Conservation (phyloP, 2,888 invertebrate genomes). For the Lobophora halterata region DNA sequence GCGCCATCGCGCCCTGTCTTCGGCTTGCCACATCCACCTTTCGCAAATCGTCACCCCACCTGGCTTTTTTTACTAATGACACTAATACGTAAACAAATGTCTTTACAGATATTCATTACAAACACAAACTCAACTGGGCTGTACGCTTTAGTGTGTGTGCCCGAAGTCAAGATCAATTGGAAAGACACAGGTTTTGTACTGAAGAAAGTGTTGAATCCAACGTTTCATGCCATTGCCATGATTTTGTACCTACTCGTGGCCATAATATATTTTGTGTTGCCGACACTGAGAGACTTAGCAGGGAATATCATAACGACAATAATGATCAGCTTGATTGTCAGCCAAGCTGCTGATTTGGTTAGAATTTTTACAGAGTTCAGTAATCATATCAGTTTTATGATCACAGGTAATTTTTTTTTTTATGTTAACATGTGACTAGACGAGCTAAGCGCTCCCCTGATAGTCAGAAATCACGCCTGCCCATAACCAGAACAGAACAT, state of each 20-base stretch:
- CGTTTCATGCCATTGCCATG: conserved; percentile 87
- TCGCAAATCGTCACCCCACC: neutral
- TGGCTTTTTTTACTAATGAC: conserved; percentile 1
- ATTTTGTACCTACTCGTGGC: conserved; percentile 86
- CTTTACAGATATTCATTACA: conserved; percentile 71
- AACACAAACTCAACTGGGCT: conserved; percentile 80
- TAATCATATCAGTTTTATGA: conserved; percentile 89
- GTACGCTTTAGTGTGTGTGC: conserved; percentile 88
- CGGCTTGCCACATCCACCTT: too few relatives aligned
- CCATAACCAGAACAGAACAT: too few relatives aligned
- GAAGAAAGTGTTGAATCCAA: conserved; percentile 87
- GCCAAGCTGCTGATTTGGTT: conserved; percentile 89
- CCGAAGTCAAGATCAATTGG: conserved; percentile 86
- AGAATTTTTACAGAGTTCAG: conserved; percentile 90
- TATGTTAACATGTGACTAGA: too few relatives aligned
- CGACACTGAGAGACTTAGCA: conserved; percentile 89
- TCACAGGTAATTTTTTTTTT: conserved; percentile 82
- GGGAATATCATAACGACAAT: conserved; percentile 93
- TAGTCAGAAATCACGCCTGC: too few relatives aligned
- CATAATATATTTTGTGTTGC: conserved; percentile 90
- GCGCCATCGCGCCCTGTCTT: too few relatives aligned
- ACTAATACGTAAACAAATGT: conserved; percentile 11
- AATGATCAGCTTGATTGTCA: conserved; percentile 87
- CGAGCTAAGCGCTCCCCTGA: too few relatives aligned
- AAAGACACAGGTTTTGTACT: conserved; percentile 87